A percentile compares a stretch with the other conserved stretches of the same genome.
Conservation (phyloP, 2,113 vertebrate genomes). For the Dermatemys mawii region DNA sequence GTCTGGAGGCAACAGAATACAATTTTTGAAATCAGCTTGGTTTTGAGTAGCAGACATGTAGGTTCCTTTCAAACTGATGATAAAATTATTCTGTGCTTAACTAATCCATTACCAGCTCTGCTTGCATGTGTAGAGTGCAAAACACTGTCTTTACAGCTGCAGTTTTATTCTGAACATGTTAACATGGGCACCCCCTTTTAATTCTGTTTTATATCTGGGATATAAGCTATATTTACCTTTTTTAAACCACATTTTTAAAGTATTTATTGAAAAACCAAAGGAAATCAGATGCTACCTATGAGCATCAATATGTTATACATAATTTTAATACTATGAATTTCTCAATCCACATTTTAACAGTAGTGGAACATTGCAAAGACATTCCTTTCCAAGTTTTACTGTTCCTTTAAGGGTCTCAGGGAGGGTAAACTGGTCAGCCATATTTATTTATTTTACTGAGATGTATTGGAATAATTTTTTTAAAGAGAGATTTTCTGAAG, state of each 20-base stretch:
- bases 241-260: constrained; percentile 88
- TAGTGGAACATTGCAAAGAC: constrained; percentile 85
- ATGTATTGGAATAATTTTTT: constrained; percentile 83
- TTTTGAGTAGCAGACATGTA: constrained; percentile 77
- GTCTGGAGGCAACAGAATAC: constrained; percentile 81
- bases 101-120: constrained; percentile 47
- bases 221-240: constrained; percentile 90
- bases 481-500: constrained; percentile 79
- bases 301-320: constrained; percentile 83
- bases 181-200: constrained; percentile 76
- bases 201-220: constrained; percentile 89
- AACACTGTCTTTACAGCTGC: constrained; percentile 73
- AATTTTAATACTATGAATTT: constrained; percentile 86
- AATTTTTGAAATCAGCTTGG: constrained; percentile 75
- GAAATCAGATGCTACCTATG: constrained; percentile 80
- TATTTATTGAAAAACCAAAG: constrained; percentile 93
- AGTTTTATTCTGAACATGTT: constrained; percentile 58
- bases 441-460: constrained; percentile 86
- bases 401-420: constrained; percentile 88
- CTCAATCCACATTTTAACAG: constrained; percentile 82
- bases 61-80: constrained; percentile 77
- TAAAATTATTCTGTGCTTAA: constrained; percentile 62
- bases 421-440: constrained; percentile 88
- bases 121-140: constrained; percentile 16
- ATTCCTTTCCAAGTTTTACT: constrained; percentile 87